Conservation (phyloP, 2,797 vertebrate genomes). For the Parauchenoglanis ngamensis region DNA sequence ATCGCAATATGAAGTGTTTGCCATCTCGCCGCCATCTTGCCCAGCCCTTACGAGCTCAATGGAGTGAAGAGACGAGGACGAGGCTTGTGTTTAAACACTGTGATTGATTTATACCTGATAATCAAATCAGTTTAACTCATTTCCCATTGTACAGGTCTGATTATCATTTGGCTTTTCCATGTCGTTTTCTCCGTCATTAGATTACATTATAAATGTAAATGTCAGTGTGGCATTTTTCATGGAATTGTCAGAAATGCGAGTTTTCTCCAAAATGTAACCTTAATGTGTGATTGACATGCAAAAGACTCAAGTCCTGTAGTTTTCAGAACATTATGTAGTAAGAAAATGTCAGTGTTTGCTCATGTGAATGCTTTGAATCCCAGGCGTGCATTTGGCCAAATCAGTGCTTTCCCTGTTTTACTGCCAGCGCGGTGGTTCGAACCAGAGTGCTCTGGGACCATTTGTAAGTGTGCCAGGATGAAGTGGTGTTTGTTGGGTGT, state of each 20-base stretch:
- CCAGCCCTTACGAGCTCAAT: not conserved
- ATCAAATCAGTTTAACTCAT: too few species aligned
- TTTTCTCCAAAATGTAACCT: not conserved
- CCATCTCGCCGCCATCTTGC: not conserved
- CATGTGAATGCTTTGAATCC: not conserved
- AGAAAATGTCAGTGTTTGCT: not conserved
- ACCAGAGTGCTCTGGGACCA: not conserved
- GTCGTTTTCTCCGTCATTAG: not conserved
- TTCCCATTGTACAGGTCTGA: too few species aligned
- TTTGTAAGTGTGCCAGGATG: constrained; percentile 24
- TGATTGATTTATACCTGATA: too few species aligned
- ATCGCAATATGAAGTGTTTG: not conserved
- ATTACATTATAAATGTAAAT: not conserved
- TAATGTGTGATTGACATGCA: not conserved
- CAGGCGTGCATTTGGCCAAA: not conserved
- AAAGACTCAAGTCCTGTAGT: not conserved
- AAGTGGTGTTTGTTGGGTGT: constrained; percentile 40
- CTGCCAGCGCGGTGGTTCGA: not conserved
- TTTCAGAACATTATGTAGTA: not conserved
- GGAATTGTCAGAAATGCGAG: not conserved
- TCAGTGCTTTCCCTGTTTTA: not conserved
- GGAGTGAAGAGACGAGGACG: not conserved
- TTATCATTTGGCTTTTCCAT: not conserved
- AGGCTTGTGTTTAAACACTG: not conserved
- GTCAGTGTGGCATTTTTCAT: not conserved